Evolutionary conservation across 2,113 vertebrate species (phyloP).

Genomic region (Ellobius talpinus): DNA sequence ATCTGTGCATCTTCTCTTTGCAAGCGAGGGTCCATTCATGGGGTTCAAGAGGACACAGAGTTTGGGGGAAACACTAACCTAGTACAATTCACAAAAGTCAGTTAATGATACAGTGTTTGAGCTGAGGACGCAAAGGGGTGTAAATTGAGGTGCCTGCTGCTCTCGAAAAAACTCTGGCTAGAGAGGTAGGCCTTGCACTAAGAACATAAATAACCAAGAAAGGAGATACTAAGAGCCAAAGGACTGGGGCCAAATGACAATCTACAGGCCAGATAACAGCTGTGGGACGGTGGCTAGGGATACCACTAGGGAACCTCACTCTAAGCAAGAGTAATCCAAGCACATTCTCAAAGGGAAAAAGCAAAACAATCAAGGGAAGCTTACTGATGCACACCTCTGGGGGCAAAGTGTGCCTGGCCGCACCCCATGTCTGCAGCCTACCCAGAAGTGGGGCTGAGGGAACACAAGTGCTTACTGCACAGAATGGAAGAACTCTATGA

Average conservation of each 20-base stretch:
- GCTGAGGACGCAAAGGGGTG: background rate
- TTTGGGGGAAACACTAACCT: background rate
- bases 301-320: background rate
- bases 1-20: conserved; percentile 9
- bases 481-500: background rate
- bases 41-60: background rate
- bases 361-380: background rate
- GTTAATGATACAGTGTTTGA: conserved; percentile 4
- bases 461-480: background rate
- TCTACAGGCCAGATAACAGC: background rate
- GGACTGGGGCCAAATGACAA: background rate
- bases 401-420: background rate
- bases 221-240: conserved; percentile 24
- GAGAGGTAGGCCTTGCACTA: background rate
- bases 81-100: background rate
- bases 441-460: background rate
- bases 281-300: background rate
- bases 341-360: background rate
- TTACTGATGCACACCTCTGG: background rate
- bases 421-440: background rate
- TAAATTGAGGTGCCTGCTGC: background rate
- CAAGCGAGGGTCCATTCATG: background rate
- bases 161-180: conserved; percentile 2
- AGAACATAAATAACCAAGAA: background rate
- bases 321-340: background rate